Evolutionary conservation across 2,797 vertebrate species (phyloP).

Genomic region (Hippoglossus hippoglossus): DNA sequence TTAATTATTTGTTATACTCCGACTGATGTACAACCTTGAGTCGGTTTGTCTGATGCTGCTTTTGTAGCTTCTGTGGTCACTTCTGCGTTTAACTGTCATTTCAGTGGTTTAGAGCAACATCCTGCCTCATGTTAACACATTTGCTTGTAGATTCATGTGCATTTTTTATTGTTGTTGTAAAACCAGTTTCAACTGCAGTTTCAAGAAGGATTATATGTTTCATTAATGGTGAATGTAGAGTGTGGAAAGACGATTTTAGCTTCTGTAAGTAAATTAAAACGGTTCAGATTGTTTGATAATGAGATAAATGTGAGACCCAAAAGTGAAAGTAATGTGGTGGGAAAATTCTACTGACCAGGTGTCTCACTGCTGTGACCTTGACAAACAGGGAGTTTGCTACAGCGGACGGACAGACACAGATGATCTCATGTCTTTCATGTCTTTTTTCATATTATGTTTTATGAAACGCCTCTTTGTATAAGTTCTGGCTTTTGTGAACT

Average conservation of each 20-base stretch:
- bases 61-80: background rate
- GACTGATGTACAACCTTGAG: background rate
- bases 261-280: background rate
- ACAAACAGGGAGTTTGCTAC: too few relatives aligned
- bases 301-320: background rate
- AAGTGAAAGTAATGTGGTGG: background rate
- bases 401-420: too few relatives aligned
- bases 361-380: too few relatives aligned
- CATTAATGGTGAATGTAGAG: background rate
- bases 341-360: too few relatives aligned
- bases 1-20: background rate
- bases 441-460: too few relatives aligned
- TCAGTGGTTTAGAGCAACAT: background rate
- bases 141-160: background rate
- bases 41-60: background rate
- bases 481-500: too few relatives aligned
- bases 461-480: too few relatives aligned
- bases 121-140: too few relatives aligned
- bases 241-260: too few relatives aligned
- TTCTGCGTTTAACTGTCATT: background rate
- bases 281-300: background rate
- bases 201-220: background rate
- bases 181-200: background rate
- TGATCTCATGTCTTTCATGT: too few relatives aligned
- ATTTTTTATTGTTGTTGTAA: background rate